These are phyloP conservation scores for Gadus chalcogrammus DNA, from an alignment of 2,113 vertebrate genomes.

Conservation along the genomic window DNA sequence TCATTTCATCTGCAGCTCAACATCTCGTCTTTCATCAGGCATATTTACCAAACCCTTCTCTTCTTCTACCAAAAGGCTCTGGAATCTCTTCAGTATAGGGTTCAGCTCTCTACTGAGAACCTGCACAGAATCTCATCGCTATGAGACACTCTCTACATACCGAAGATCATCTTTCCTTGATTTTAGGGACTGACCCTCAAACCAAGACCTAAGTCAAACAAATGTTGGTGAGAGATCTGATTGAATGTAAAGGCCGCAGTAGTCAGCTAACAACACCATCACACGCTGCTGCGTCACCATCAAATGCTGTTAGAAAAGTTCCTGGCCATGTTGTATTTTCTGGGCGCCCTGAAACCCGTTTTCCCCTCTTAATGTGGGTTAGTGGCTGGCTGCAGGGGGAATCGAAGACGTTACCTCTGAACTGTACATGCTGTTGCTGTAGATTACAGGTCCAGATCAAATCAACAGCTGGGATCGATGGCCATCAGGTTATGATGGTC, in stretches of 20 bases:
- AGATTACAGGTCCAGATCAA: conserved; percentile 10
- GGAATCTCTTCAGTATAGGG: too few species aligned
- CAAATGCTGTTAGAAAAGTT: background rate
- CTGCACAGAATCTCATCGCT: too few species aligned
- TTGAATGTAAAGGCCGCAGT: conserved; percentile 5
- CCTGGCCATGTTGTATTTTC: background rate
- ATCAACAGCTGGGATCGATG: conserved; percentile 29
- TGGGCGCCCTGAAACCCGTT: background rate
- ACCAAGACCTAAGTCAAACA: background rate
- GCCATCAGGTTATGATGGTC: conserved; percentile 11
- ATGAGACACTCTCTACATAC: too few species aligned
- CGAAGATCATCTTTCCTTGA: too few species aligned
- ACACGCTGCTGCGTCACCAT: background rate
- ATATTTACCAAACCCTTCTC: too few species aligned
- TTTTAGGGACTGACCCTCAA: too few species aligned
- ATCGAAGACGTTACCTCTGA: conserved; percentile 4
- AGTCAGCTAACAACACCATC: background rate
- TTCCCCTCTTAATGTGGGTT: background rate
- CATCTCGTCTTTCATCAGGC: too few species aligned
- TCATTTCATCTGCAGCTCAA: too few species aligned
- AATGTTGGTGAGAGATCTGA: background rate
- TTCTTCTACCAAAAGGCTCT: too few species aligned
- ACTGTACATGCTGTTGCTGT: conserved; percentile 11
- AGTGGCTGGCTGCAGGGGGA: conserved; percentile 1
- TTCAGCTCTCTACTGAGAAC: too few species aligned